Conservation (phyloP, 2,888 invertebrate genomes). For the Helobdella robusta region DNA sequence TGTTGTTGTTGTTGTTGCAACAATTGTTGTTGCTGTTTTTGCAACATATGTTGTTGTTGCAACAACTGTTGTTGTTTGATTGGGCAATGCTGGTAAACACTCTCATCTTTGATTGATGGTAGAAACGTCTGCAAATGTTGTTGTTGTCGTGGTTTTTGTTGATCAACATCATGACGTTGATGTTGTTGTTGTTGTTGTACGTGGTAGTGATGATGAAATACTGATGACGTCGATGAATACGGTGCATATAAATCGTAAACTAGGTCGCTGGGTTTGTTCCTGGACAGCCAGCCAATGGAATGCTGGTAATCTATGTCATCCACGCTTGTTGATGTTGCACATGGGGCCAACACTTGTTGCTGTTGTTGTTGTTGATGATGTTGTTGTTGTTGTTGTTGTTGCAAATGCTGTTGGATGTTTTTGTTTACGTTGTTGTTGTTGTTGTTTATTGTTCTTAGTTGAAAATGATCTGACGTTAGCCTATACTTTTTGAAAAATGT, state of each 20-base stretch:
- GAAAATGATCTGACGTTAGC: too few relatives aligned
- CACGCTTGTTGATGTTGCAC: slow-evolving; percentile 1
- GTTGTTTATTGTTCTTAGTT: too few relatives aligned
- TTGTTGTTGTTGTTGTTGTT: not conserved
- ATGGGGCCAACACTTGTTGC: not conserved
- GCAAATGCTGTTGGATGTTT: not conserved
- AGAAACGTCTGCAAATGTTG: not conserved
- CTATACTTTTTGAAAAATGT: too few relatives aligned
- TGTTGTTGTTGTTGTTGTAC: slow-evolving; percentile 9
- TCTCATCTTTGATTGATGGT: too few relatives aligned
- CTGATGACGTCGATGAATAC: not conserved
- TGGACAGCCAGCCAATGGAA: not conserved
- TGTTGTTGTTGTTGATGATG: slow-evolving; percentile 12
- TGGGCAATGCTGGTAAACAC: slow-evolving; percentile 1
- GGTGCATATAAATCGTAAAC: slow-evolving; percentile 20
- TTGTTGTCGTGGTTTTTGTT: not conserved
- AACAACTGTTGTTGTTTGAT: not conserved
- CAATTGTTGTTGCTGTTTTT: slow-evolving; percentile 4
- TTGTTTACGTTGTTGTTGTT: not conserved
- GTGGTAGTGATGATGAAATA: slow-evolving; percentile 9
- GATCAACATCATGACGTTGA: not conserved
- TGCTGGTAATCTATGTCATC: not conserved
- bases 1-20: not conserved
- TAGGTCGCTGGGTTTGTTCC: slow-evolving; percentile 17
- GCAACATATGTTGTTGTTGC: not conserved